Evolutionary conservation across 2,113 vertebrate species (phyloP), one percentile per base, ranked within the genome.

Genomic region (Oryzias melastigma): DNA sequence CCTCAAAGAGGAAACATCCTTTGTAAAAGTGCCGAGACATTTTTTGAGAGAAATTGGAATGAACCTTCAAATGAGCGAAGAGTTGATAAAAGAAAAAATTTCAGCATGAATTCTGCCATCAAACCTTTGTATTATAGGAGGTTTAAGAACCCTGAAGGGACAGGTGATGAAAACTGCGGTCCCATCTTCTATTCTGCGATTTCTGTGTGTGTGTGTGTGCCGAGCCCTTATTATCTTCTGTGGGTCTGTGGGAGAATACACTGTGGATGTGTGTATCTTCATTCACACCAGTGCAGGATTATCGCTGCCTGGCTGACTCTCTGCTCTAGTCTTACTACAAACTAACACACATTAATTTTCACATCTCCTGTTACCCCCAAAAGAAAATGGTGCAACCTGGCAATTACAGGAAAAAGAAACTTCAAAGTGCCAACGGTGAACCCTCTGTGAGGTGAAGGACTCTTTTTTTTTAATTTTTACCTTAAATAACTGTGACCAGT

Each of bases 311-410:
- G 64, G 72, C 16, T 75, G 77, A 68, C 72, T 85, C 72, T 43
- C 24, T 69, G 54, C 67, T 70, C 27, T 52, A 40, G 41, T 58
- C 57, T 73, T 59, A 62, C 49, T 56, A 50, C 64, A 70, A 42
- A 68, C 59, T 41, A 53, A 78, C 63, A 57, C 61, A 52, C 62
- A 69, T 78, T 78, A 50, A 83, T 85, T 81, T 79, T 73, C 60
- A 62, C 65, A 58, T 68, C 5, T 42, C 46, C 63, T 61, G 66
- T 65, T 77, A 73, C 44, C 40, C 46, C 52, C 24, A 47, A 73
- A 63, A 50, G 45, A 44, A 49, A 77, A 72, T 62, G 41, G 65
- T 59, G 76, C 43, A 78, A 66, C 55, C 68, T 48, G 20, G 57
- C 68, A 84, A 78, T 80, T 80, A 80, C 17, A 74, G 63, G 29